Conservation (phyloP, 1,140 invertebrate genomes). For the Drosophila ironensis region DNA sequence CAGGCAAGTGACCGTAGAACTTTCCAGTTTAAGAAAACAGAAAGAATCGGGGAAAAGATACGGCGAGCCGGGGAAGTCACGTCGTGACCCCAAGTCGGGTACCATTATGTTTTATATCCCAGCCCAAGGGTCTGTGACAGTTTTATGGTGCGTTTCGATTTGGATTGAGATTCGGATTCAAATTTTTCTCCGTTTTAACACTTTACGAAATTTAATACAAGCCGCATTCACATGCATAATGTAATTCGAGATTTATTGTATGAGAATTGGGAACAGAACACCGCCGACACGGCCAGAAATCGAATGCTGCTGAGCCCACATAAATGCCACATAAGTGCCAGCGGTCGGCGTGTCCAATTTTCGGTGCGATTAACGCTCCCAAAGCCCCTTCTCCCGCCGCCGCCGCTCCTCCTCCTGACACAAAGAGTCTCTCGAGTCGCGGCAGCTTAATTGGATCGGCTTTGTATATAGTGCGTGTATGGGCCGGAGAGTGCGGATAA, state of each 20-base stretch:
- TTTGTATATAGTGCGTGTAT: slow-evolving; percentile 7
- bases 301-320: slow-evolving; percentile 54
- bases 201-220: slow-evolving; percentile 76
- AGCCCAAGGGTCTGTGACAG: slow-evolving; percentile 53
- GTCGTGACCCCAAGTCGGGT: slow-evolving; percentile 47
- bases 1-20: slow-evolving; percentile 50
- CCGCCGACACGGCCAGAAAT: too few species aligned
- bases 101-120: slow-evolving; percentile 66
- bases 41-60: neutral
- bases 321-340: slow-evolving; percentile 26
- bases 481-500: slow-evolving; percentile 58
- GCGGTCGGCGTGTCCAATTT: slow-evolving; percentile 57
- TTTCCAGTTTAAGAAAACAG: slow-evolving; percentile 54
- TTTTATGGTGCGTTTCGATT: slow-evolving; percentile 73
- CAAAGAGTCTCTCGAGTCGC: too few species aligned
- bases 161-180: slow-evolving; percentile 47
- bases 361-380: slow-evolving; percentile 68
- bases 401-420: neutral
- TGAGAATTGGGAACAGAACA: slow-evolving; percentile 46
- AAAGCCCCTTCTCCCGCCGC: slow-evolving; percentile 4
- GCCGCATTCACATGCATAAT: slow-evolving; percentile 67
- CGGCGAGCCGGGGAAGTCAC: slow-evolving; percentile 47
- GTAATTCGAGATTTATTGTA: slow-evolving; percentile 77
- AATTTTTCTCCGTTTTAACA: slow-evolving; percentile 49
- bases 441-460: slow-evolving; percentile 68